Conservation (phyloP, 2,113 vertebrate genomes). For the Rallus limicola region DNA sequence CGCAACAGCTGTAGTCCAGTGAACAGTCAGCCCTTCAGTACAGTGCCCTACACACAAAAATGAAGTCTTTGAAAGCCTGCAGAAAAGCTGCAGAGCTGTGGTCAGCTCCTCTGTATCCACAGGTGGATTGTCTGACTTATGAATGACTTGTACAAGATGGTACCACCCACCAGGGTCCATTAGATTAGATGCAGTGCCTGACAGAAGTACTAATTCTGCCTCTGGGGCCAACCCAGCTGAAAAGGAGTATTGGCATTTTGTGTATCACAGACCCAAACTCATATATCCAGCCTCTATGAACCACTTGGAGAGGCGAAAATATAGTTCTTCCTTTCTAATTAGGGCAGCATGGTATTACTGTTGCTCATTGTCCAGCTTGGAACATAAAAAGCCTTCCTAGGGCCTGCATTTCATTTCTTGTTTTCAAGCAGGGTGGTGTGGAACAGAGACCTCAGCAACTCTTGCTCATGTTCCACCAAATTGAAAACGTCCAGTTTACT, state of each 20-base stretch:
- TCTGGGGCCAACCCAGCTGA: not conserved
- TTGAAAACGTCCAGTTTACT: not conserved
- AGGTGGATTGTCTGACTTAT: slow-evolving; percentile 2
- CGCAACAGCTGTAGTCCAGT: not conserved
- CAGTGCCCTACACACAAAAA: not conserved
- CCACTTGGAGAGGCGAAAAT: not conserved
- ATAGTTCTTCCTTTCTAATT: not conserved
- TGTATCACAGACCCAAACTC: not conserved
- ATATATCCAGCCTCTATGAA: not conserved
- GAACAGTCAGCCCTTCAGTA: not conserved
- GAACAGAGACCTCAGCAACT: not conserved
- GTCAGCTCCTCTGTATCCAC: not conserved
- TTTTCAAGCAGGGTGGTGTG: not conserved
- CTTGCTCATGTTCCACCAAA: not conserved
- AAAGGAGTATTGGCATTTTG: not conserved
- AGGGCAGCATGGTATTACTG: not conserved
- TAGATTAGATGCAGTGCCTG: not conserved
- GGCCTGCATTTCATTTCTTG: not conserved
- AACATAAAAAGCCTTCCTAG: not conserved
- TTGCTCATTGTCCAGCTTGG: not conserved
- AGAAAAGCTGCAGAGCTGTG: not conserved
- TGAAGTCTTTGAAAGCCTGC: not conserved
- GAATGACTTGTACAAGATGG: not conserved
- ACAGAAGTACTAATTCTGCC: not conserved
- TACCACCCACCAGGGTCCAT: not conserved